Percentiles rank a stretch among this genome's conserved stretches.
These are phyloP conservation scores for Corythoichthys haematopterus DNA, from an alignment of 2,113 vertebrate species.

Conservation along the genomic window DNA sequence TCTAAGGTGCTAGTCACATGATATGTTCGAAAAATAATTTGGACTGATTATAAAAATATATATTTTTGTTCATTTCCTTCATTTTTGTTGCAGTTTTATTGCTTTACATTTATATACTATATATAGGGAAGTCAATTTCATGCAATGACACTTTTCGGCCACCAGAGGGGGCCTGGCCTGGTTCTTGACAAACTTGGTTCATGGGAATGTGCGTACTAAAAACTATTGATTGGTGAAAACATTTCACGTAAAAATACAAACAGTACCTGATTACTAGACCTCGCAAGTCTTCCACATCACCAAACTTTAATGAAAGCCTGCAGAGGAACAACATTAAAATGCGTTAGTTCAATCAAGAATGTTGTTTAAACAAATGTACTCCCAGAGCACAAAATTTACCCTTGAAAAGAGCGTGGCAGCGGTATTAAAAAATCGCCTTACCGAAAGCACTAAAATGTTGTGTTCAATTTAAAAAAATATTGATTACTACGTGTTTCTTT, in stretches of 20 bases:
- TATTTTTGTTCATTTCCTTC: no score
- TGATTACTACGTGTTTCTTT: not conserved
- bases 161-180: no score
- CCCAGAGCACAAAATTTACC: not conserved
- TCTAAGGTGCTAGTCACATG: no score
- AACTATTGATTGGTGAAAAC: not conserved
- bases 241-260: not conserved
- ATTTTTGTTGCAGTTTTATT: no score
- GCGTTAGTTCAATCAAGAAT: not conserved
- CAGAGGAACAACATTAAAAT: not conserved
- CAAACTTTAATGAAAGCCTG: conserved; percentile 88
- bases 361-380: not conserved
- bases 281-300: conserved; percentile 78
- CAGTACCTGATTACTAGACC: conserved; percentile 84
- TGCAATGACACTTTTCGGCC: no score
- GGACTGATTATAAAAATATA: no score
- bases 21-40: no score
- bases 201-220: not conserved
- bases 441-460: not conserved
- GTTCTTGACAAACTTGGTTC: not conserved
- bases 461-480: not conserved
- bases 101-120: no score
- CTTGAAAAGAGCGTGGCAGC: not conserved
- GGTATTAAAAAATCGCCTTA: not conserved
- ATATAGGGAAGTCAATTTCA: no score